A percentile compares a stretch with the other conserved stretches of the same genome.
Conservation (phyloP, 2,888 invertebrate genomes). For the Taphrorychus bicolor region DNA sequence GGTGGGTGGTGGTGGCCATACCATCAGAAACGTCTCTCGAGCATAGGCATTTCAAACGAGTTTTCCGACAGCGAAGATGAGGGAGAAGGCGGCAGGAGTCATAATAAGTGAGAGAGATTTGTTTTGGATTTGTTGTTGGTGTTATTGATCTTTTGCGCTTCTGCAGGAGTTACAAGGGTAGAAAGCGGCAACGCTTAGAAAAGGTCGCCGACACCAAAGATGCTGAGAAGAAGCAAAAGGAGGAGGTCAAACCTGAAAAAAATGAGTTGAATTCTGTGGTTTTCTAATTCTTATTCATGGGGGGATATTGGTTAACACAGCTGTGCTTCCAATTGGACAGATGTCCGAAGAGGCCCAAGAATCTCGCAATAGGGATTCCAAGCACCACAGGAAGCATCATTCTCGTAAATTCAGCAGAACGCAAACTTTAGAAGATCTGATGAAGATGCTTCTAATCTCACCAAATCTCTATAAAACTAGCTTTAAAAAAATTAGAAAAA, state of each 20-base stretch:
- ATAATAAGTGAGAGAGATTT: conserved; percentile 60
- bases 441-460: no score
- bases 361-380: no score
- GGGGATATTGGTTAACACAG: no score
- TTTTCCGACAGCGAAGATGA: conserved; percentile 95
- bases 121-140: no score
- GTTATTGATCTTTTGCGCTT: neutral
- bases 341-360: no score
- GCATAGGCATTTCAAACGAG: conserved; percentile 99
- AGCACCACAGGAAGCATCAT: no score
- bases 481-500: no score
- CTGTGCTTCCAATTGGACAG: no score
- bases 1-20: conserved; percentile 70
- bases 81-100: conserved; percentile 71
- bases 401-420: no score
- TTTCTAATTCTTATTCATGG: neutral
- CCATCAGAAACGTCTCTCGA: conserved; percentile 97
- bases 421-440: no score
- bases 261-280: conserved; percentile 61
- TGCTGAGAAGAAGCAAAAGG: conserved; percentile 63
- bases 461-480: no score
- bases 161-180: conserved; percentile 58
- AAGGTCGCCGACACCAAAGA: conserved; percentile 59
- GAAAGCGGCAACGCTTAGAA: conserved; percentile 79
- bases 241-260: conserved; percentile 67